Evolutionary conservation across 1,140 invertebrate genomes (phyloP), one percentile per base, ranked within the genome.

Genomic region (Apolygus lucorum): DNA sequence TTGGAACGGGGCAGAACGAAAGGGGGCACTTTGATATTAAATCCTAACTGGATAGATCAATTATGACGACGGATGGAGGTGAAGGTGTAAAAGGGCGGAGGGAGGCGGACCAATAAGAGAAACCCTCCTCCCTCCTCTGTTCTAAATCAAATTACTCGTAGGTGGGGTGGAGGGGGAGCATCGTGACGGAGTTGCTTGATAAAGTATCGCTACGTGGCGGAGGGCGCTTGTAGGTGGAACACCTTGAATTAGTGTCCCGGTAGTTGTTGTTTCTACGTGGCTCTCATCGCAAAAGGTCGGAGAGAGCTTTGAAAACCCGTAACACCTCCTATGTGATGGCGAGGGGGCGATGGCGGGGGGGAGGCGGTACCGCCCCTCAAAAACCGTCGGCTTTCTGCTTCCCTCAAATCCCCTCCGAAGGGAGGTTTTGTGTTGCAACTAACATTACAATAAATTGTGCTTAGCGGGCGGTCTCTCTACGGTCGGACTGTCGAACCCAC

Each of bases 121-220:
- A 24, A 59, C 54, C 54, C 54, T 22, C n/a, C n/a, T n/a, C n/a
- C n/a, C n/a, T n/a, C n/a, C n/a, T n/a, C n/a, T n/a, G n/a, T n/a
- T 59, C 11, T 59, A 59, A 59, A 59, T 59, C 54, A 59, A 59
- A 59, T 59, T 24, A 59, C 54, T 59, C 22, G 8, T 49, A 8
- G 34, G 17, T 8, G 34, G 17, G 34, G 17, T 11, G 34, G 8
- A 49, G 34, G 34, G 17, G 34, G 34, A 49, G 34, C 17, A 8
- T 59, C 54, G 54, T 59, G 54, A 59, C 54, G 54, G 54, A 59
- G 54, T 59, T 59, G 54, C 22, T 59, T 59, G 54, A 59, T 59
- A 59, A 59, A 59, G 13, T 24, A 24, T 13, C 54, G 54, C 54
- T 59, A 59, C 54, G 54, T 59, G 54, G 54, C 54, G 22, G 11